phyloP scores from a whole-genome alignment of 2,888 invertebrate genomes.

The Peribatodes rhomboidaria region DNA sequence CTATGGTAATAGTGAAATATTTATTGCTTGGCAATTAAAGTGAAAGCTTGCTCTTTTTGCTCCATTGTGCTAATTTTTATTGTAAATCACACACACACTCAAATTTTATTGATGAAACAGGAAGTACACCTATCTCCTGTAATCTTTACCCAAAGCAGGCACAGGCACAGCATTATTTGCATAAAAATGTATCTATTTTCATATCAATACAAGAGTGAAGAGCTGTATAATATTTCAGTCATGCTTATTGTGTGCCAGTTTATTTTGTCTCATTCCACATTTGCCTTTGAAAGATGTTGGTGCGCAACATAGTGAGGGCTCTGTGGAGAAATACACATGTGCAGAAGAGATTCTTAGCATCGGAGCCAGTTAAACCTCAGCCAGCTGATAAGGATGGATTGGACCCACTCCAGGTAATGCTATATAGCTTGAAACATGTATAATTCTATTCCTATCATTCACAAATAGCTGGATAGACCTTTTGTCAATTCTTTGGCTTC shows the following conservation, averaged over 20 bases:
- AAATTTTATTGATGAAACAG: background rate
- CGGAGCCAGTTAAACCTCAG: slow-evolving; percentile 70
- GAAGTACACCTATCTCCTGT: background rate
- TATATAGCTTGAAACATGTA: background rate
- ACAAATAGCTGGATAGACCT: too few species aligned
- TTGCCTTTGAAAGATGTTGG: slow-evolving; percentile 70
- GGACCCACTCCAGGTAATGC: slow-evolving; percentile 70
- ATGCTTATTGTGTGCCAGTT: background rate
- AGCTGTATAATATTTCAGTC: background rate
- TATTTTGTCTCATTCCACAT: slow-evolving; percentile 25
- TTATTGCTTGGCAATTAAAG: too few species aligned
- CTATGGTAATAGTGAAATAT: too few species aligned
- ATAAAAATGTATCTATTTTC: slow-evolving; percentile 13
- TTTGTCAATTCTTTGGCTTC: too few species aligned
- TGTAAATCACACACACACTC: too few species aligned
- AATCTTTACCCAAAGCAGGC: background rate
- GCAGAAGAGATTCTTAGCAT: slow-evolving; percentile 70
- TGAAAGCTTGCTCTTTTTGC: too few species aligned
- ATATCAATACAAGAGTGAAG: background rate
- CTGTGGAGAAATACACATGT: slow-evolving; percentile 69
- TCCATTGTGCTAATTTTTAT: too few species aligned
- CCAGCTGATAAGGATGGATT: slow-evolving; percentile 64
- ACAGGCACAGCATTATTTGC: slow-evolving; percentile 1
- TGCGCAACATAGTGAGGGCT: slow-evolving; percentile 67
- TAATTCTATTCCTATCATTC: background rate